Evolutionary conservation across 1,140 invertebrate species (phyloP).

Genomic region (Carcinoscorpius rotundicauda): DNA sequence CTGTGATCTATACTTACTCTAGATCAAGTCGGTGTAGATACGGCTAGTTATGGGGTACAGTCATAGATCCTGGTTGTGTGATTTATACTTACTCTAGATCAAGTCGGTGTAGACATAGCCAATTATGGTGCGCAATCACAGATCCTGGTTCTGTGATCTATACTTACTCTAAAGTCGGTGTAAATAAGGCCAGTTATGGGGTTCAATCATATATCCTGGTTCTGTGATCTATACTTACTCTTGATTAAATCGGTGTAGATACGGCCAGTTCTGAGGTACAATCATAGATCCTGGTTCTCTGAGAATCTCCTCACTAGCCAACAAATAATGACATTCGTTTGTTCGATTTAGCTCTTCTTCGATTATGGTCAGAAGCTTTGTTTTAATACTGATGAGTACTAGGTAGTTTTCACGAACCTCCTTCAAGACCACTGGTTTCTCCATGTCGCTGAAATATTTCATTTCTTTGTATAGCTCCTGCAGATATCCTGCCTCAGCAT

Average conservation of each 20-base stretch:
- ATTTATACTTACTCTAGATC: constrained; percentile 44
- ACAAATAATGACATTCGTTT: constrained; percentile 23
- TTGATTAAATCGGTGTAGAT: constrained; percentile 36
- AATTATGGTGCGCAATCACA: constrained; percentile 53
- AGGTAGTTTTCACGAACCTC: constrained; percentile 8
- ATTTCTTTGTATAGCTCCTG: constrained; percentile 12
- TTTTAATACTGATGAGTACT: constrained; percentile 13
- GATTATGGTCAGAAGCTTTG: constrained; percentile 19
- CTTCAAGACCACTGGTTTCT: constrained; percentile 12
- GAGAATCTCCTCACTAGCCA: constrained; percentile 57
- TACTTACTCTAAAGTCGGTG: too few relatives aligned
- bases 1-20: constrained; percentile 45
- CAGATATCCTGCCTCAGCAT: constrained; percentile 1
- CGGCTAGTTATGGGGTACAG: constrained; percentile 55
- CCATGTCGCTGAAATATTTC: constrained; percentile 8
- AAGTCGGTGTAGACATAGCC: constrained; percentile 45
- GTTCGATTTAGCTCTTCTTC: constrained; percentile 19
- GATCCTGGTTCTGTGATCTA: constrained; percentile 28
- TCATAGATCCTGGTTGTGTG: constrained; percentile 61
- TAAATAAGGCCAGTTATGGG: too few relatives aligned
- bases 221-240: constrained; percentile 37
- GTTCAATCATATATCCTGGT: too few relatives aligned
- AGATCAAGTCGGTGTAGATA: constrained; percentile 41
- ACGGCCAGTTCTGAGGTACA: constrained; percentile 56
- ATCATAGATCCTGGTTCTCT: constrained; percentile 65